Evolutionary conservation across 2,888 invertebrate genomes (phyloP).

Genomic region (Aspidiotus destructor): DNA sequence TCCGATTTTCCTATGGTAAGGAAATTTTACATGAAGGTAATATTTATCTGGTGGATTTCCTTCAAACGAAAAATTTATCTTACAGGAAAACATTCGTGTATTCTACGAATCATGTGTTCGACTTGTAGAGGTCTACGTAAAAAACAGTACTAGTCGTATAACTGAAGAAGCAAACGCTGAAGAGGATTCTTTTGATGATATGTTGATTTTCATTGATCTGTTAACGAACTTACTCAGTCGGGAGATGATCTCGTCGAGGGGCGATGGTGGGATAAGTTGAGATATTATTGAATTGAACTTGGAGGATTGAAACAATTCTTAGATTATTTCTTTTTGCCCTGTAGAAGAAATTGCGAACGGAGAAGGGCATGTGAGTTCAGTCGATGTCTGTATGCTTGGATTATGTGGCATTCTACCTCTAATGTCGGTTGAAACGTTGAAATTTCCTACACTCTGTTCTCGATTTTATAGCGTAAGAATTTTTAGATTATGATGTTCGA

Average conservation of each 20-base stretch:
- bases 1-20: slow-evolving; percentile 48
- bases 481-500: slow-evolving; percentile 4
- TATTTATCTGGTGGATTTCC: too few relatives aligned
- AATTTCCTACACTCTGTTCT: slow-evolving; percentile 57
- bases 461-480: slow-evolving; percentile 46
- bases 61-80: too few relatives aligned
- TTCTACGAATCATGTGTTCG: slow-evolving; percentile 59
- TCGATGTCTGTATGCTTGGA: slow-evolving; percentile 58
- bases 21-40: too few relatives aligned
- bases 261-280: slow-evolving; percentile 37
- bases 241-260: slow-evolving; percentile 43
- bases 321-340: too few relatives aligned
- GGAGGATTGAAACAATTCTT: too few relatives aligned
- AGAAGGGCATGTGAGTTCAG: slow-evolving; percentile 40
- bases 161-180: slow-evolving; percentile 56
- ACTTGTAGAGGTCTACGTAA: slow-evolving; percentile 59
- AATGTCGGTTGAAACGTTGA: slow-evolving; percentile 59
- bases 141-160: slow-evolving; percentile 55
- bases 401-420: slow-evolving; percentile 62
- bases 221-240: slow-evolving; percentile 52
- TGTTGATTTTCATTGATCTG: slow-evolving; percentile 68
- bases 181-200: slow-evolving; percentile 65
- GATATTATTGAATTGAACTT: too few relatives aligned
- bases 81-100: slow-evolving; percentile 50
- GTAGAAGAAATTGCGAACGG: slow-evolving; percentile 10